Conservation (phyloP, 1,140 invertebrate genomes). For the Vanessa atalanta region DNA sequence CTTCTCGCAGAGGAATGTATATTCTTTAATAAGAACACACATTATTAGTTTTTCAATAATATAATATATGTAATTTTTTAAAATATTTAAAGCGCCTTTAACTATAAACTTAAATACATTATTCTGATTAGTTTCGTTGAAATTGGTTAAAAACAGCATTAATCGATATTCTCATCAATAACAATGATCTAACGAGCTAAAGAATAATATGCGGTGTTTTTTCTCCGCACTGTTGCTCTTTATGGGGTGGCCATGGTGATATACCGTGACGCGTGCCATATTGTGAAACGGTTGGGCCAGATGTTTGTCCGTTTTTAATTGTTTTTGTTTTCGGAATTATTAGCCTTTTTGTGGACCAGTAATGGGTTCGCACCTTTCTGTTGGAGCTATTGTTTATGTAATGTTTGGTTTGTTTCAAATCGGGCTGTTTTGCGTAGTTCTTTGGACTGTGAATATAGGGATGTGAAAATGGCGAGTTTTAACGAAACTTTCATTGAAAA, state of each 20-base stretch:
- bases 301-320: constrained; percentile 41
- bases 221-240: constrained; percentile 37
- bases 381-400: background rate
- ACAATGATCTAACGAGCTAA: constrained; percentile 24
- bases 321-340: constrained; percentile 30
- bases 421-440: too few species aligned
- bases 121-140: background rate
- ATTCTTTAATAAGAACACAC: too few species aligned
- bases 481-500: too few species aligned
- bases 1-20: too few species aligned
- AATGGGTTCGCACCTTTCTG: constrained; percentile 18
- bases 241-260: constrained; percentile 42
- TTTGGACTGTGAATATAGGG: too few species aligned
- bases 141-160: background rate
- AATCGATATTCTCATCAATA: background rate
- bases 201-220: constrained; percentile 33
- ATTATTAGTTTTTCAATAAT: too few species aligned
- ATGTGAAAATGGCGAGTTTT: too few species aligned
- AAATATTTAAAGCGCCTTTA: too few species aligned
- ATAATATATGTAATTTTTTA: too few species aligned
- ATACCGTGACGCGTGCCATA: constrained; percentile 53
- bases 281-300: constrained; percentile 46
- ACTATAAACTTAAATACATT: too few species aligned
- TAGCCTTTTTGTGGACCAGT: constrained; percentile 13
- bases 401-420: background rate